phyloP scores from a whole-genome alignment of 2,888 invertebrate genomes.

The Allophyes oxyacanthae region DNA sequence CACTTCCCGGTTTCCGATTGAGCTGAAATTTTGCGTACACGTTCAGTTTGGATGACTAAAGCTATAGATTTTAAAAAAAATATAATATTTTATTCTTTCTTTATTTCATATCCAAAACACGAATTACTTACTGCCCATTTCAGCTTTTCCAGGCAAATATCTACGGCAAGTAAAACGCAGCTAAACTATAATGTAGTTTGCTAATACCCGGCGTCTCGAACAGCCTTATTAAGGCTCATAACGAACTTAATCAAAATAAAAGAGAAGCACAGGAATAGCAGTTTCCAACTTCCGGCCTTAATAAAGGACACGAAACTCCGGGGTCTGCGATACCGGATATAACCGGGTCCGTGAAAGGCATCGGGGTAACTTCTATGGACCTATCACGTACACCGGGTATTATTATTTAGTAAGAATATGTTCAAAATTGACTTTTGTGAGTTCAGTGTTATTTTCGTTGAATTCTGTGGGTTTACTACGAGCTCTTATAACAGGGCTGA shows the following conservation, averaged over 20 bases:
- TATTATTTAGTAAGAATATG: not conserved
- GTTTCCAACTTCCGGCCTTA: conserved; percentile 34
- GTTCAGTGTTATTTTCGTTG: no score
- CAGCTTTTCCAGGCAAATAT: no score
- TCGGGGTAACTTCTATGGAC: not conserved
- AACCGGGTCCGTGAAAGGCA: conserved; percentile 4
- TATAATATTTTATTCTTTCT: no score
- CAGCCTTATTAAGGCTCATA: conserved; percentile 28
- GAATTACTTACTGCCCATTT: no score
- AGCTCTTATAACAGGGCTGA: no score
- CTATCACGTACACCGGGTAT: not conserved
- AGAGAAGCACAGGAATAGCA: conserved; percentile 24
- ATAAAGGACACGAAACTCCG: conserved; percentile 13
- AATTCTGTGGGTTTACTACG: no score
- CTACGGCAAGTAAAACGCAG: not conserved
- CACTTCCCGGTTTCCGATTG: no score
- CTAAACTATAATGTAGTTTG: conserved; percentile 1
- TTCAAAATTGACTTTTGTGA: not conserved
- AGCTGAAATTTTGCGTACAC: no score
- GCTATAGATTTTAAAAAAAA: no score
- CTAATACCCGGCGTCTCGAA: not conserved
- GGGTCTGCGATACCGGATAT: conserved; percentile 24
- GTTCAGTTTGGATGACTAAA: no score
- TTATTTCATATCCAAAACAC: no score
- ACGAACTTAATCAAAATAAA: conserved; percentile 43